phyloP scores from a whole-genome alignment of 1,140 invertebrate species.

The Helicorthomorpha holstii region DNA sequence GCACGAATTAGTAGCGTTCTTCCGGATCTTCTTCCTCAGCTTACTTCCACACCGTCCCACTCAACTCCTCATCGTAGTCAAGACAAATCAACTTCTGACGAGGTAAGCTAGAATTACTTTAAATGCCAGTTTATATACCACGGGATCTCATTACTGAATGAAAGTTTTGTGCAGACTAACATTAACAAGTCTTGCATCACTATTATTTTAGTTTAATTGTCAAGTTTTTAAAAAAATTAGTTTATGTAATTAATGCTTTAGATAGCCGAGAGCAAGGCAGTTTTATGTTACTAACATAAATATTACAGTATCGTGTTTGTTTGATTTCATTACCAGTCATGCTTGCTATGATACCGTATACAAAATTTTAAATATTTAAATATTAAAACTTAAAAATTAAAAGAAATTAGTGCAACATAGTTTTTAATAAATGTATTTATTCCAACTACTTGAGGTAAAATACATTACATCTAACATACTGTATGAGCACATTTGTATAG shows the following conservation, averaged over 20 bases:
- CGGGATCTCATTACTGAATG: background rate
- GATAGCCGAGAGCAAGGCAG: background rate
- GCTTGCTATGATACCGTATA: no score
- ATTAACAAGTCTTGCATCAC: background rate
- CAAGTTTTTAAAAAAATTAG: background rate
- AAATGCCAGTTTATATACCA: background rate
- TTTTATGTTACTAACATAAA: background rate
- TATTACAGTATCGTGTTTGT: no score
- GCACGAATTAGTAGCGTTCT: constrained; percentile 70
- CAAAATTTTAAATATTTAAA: no score
- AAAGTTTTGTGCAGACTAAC: background rate
- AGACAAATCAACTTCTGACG: constrained; percentile 83
- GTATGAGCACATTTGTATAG: no score
- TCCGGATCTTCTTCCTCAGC: constrained; percentile 72
- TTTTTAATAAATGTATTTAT: no score
- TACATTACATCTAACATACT: no score
- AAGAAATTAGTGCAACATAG: no score
- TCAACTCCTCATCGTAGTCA: constrained; percentile 52
- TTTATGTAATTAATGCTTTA: background rate
- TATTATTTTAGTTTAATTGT: background rate
- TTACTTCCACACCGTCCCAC: constrained; percentile 21
- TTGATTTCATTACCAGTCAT: no score
- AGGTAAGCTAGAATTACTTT: constrained; percentile 43
- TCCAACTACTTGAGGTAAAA: no score
- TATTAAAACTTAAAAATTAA: no score